Conservation (phyloP, 2,888 invertebrate species). For the Phortica magna region DNA sequence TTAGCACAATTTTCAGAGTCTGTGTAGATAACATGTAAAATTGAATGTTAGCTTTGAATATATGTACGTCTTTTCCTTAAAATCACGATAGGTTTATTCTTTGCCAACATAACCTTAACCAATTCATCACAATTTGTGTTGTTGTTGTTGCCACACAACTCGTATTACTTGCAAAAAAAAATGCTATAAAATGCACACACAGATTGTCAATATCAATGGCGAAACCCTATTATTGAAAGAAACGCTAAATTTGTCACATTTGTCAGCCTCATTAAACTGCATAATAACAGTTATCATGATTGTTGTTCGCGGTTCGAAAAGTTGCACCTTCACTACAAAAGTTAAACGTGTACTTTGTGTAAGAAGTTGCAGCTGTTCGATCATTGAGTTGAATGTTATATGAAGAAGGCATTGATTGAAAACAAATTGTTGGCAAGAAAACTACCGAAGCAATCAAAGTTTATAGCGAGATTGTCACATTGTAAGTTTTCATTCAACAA, state of each 20-base stretch:
- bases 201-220: not conserved
- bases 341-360: not conserved
- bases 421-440: not conserved
- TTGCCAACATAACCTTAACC: too few species aligned
- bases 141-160: too few species aligned
- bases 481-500: not conserved
- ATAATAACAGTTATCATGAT: not conserved
- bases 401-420: not conserved
- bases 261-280: constrained; percentile 2
- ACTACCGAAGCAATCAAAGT: not conserved
- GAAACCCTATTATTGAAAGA: not conserved
- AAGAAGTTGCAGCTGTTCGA: not conserved
- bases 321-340: not conserved
- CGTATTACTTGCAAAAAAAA: too few species aligned
- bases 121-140: too few species aligned
- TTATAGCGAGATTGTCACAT: not conserved
- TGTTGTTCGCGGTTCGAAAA: not conserved
- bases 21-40: too few species aligned
- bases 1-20: too few species aligned
- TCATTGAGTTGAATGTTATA: not conserved
- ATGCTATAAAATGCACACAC: not conserved
- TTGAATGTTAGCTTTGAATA: too few species aligned
- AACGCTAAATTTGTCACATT: not conserved
- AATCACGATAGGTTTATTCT: too few species aligned
- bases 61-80: too few species aligned